Evolutionary conservation across 2,113 vertebrate species (phyloP), one percentile per base, ranked within the genome.

Genomic region (Scomber japonicus): DNA sequence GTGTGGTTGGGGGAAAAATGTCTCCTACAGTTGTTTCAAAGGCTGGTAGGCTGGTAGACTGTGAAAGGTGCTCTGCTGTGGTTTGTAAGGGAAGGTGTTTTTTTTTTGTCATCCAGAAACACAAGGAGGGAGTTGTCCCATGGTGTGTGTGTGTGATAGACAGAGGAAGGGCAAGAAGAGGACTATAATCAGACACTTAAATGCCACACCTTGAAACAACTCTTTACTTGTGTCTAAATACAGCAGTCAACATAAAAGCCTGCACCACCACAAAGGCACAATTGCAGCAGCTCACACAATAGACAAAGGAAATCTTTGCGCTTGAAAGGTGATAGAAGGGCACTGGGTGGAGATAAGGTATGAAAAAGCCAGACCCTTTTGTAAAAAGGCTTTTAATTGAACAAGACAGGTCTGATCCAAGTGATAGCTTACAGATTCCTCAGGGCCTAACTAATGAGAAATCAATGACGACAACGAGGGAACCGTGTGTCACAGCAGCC

Each of bases 381-480:
- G 35, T 44, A 76, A 82, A 9, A n/a, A 65, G 57, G 80, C 79
- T 61, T 90, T 84, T 78, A 89, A 92, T 87, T 78, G 83, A 88
- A 88, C 74, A 57, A 3, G 61, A 89, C 91, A 82, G 82, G 76
- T 85, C 73, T 75, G 83, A 91, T 90, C 66, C 59, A 57, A 84
- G 74, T 81, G 87, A 92, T 84, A 82, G 65, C 82, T 56, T 2
- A 35, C 40, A 68, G 21, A 11, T 65, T 83, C 85, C 75, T 51
- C 21, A 85, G 59, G 75, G 71, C 35, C 31, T 16, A 56, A 60
- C 80, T 92, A 93, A 94, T 81, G 83, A 88, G 59, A 90, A 93
- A 94, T 94, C 93, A 88, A 92, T 94, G 75, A 68, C 6, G 69
- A 72, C 82, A 82, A 89, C 21, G 63, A 80, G 78, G 46, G 69